These are phyloP conservation scores for Plemyria rubiginata DNA, from an alignment of 2,888 invertebrate species.

Conservation along the genomic window DNA sequence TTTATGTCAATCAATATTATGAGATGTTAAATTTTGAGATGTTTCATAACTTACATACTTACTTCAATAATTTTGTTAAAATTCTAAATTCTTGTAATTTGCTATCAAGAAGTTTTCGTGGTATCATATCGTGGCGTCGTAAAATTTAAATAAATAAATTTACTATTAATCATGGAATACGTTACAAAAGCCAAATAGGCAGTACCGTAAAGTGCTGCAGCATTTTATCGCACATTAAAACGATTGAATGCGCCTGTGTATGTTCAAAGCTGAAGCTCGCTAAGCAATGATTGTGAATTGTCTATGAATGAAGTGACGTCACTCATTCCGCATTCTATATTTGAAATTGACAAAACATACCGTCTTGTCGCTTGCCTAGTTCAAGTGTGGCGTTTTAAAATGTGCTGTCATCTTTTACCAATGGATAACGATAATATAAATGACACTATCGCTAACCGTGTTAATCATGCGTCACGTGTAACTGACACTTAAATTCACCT, in stretches of 20 bases:
- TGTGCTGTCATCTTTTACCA: background rate
- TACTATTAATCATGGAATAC: background rate
- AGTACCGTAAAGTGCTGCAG: slow-evolving; percentile 22
- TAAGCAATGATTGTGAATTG: slow-evolving; percentile 28
- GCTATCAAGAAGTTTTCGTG: too few relatives aligned
- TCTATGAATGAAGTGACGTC: slow-evolving; percentile 33
- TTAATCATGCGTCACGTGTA: too few relatives aligned
- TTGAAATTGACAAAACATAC: slow-evolving; percentile 28
- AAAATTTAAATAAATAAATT: too few relatives aligned
- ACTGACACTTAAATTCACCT: too few relatives aligned
- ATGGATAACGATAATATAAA: too few relatives aligned
- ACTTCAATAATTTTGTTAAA: too few relatives aligned
- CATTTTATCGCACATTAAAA: slow-evolving; percentile 36
- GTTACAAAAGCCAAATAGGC: background rate
- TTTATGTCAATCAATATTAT: too few relatives aligned
- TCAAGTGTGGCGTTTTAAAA: background rate
- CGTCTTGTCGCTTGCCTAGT: background rate
- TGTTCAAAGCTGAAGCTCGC: slow-evolving; percentile 31
- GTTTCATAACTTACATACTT: too few relatives aligned
- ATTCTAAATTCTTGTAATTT: too few relatives aligned
- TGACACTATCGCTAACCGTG: too few relatives aligned
- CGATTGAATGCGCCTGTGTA: slow-evolving; percentile 23
- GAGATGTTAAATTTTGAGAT: too few relatives aligned
- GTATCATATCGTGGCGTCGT: too few relatives aligned
- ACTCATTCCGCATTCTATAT: slow-evolving; percentile 34